Base-by-base conservation (phyloP, 2,113 vertebrate genomes). In the Oreotrochilus melanogaster region DNA sequence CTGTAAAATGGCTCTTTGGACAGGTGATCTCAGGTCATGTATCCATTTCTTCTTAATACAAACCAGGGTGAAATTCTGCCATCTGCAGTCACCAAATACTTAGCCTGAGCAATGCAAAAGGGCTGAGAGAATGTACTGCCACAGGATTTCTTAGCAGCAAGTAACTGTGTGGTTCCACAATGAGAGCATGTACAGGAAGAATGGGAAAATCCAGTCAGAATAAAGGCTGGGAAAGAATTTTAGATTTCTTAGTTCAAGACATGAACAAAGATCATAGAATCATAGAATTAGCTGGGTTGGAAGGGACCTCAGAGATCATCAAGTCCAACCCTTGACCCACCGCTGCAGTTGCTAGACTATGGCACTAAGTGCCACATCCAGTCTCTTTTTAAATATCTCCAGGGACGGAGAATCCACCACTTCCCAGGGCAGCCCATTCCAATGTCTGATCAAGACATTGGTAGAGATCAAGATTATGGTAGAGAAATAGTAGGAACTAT, bases 211-310 rank as follows among this genome's bases (percentile, higher is more conserved):
- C 69, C 3, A 86, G 72, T 86, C 56, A 57, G 43, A 61, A 24
- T n/a, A 75, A 80, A 92, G 60, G 11, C 0, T 95, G 76, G 64
- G 83, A 80, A 96, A 78, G 66, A 65, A 86, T 50, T 39, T 42
- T 31, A 74, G 69, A 89, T 94, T 95, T 53, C 83, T 92, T 96
- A 95, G 93, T 91, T 95, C 42, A 92, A 65, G 86, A 89, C 91
- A 88, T 50, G 86, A 92, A 50, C 6, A 21, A 62, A 86, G 62
- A n/a, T n/a, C n/a, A n/a, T n/a, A n/a, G n/a, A n/a, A n/a, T n/a
- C n/a, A n/a, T n/a, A n/a, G n/a, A n/a, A n/a, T n/a, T n/a, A n/a
- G n/a, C n/a, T n/a, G n/a, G n/a, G n/a, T n/a, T n/a, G n/a, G n/a
- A n/a, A n/a, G n/a, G n/a, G n/a, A n/a, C n/a, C n/a, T n/a, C n/a